phyloP scores from a whole-genome alignment of 2,888 invertebrate species.

The Ypsolopha scabrella region DNA sequence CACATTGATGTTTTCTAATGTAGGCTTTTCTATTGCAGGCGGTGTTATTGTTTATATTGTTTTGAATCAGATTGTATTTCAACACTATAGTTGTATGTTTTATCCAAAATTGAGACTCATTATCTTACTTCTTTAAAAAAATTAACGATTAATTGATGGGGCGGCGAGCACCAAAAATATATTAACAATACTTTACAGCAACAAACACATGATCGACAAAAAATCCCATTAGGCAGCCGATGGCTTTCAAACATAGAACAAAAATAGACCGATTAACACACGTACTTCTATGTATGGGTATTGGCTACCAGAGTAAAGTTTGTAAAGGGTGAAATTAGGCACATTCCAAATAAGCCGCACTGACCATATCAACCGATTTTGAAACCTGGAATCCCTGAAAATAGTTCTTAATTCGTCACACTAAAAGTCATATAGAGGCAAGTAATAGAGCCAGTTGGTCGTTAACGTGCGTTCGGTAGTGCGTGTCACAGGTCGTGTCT shows the following conservation, averaged over 20 bases:
- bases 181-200: background rate
- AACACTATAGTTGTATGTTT: no score
- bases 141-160: background rate
- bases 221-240: slow-evolving; percentile 57
- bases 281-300: background rate
- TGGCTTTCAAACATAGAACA: slow-evolving; percentile 45
- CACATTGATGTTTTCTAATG: slow-evolving; percentile 1
- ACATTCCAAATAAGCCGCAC: slow-evolving; percentile 40
- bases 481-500: slow-evolving; percentile 66
- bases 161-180: background rate
- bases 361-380: background rate
- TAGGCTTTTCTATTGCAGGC: background rate
- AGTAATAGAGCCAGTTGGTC: slow-evolving; percentile 3
- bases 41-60: background rate
- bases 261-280: slow-evolving; percentile 25
- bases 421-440: background rate
- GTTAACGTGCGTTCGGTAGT: slow-evolving; percentile 52
- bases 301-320: slow-evolving; percentile 9
- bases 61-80: no score
- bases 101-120: no score
- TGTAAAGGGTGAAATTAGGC: slow-evolving; percentile 58
- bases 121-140: background rate
- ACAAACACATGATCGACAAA: slow-evolving; percentile 17
- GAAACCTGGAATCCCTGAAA: background rate
- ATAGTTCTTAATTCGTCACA: no score